Evolutionary conservation across 2,888 invertebrate species (phyloP).

Genomic region (Dastarcus helophoroides): DNA sequence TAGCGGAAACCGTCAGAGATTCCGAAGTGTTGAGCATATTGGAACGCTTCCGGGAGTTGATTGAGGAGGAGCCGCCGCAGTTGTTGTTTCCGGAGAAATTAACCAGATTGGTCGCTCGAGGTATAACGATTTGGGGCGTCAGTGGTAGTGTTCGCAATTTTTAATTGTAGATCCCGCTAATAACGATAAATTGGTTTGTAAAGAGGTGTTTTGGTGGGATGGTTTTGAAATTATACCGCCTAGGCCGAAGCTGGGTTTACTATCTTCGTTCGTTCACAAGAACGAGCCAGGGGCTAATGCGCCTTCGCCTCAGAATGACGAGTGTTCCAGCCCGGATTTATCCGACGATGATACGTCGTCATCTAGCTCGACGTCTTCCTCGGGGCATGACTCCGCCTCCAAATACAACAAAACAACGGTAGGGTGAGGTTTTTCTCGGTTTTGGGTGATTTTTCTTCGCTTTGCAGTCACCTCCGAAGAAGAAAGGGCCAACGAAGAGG

Average conservation of each 20-base stretch:
- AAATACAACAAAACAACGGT: too few relatives aligned
- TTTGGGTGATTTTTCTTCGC: too few relatives aligned
- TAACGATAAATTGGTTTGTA: constrained; percentile 39
- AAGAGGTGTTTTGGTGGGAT: constrained; percentile 64
- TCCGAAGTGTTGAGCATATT: constrained; percentile 52
- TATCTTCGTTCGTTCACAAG: too few relatives aligned
- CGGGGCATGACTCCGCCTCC: too few relatives aligned
- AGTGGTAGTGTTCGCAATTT: not conserved
- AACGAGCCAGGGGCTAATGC: too few relatives aligned
- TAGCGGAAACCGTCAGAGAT: constrained; percentile 53
- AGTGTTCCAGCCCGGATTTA: too few relatives aligned
- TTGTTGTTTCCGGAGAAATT: constrained; percentile 57
- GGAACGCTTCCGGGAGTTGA: constrained; percentile 45
- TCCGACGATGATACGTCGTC: too few relatives aligned
- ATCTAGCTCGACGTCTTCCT: too few relatives aligned
- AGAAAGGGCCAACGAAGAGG: constrained; percentile 17
- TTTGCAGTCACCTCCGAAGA: constrained; percentile 1
- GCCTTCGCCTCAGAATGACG: too few relatives aligned
- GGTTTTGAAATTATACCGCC: constrained; percentile 55
- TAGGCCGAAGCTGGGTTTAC: constrained; percentile 49
- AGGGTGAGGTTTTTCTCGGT: too few relatives aligned
- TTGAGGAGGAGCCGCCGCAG: constrained; percentile 54
- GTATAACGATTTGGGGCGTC: constrained; percentile 11
- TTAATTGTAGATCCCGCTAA: constrained; percentile 5
- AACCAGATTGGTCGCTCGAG: constrained; percentile 52